phyloP scores from a whole-genome alignment of 2,888 invertebrate species.

The Rhogogaster chlorosoma region DNA sequence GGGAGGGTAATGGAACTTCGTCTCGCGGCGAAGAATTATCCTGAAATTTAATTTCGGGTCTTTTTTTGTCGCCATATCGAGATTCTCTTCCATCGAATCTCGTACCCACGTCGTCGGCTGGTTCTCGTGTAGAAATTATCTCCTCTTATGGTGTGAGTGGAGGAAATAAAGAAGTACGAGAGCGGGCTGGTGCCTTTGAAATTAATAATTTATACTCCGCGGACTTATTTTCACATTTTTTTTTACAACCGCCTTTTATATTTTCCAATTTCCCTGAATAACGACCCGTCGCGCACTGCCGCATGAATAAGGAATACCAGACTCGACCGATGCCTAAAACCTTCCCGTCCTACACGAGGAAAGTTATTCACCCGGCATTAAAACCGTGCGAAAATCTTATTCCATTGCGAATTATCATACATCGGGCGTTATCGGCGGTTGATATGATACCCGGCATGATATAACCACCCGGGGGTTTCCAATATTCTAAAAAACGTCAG shows the following conservation, averaged over 20 bases:
- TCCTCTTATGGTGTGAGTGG: background rate
- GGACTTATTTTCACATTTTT: conserved; percentile 32
- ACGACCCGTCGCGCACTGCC: conserved; percentile 25
- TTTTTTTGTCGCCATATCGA: background rate
- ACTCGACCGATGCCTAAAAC: conserved; percentile 21
- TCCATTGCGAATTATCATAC: background rate
- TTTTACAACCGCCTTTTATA: conserved; percentile 20
- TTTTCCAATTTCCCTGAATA: conserved; percentile 41
- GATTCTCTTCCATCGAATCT: background rate
- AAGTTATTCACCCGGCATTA: background rate
- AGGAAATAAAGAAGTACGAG: conserved; percentile 1
- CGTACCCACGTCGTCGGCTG: background rate
- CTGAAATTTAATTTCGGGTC: background rate
- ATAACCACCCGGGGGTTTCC: background rate
- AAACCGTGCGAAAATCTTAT: background rate
- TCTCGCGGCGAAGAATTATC: background rate
- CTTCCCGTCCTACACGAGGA: background rate
- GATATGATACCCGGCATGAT: background rate
- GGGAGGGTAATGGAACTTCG: background rate
- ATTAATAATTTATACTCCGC: conserved; percentile 26
- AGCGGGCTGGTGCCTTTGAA: background rate
- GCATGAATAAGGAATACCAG: conserved; percentile 40
- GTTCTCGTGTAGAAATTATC: background rate
- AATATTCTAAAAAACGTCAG: background rate
- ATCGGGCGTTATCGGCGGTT: background rate